Conservation (phyloP, 2,113 vertebrate genomes). For the Vidua chalybeata region DNA sequence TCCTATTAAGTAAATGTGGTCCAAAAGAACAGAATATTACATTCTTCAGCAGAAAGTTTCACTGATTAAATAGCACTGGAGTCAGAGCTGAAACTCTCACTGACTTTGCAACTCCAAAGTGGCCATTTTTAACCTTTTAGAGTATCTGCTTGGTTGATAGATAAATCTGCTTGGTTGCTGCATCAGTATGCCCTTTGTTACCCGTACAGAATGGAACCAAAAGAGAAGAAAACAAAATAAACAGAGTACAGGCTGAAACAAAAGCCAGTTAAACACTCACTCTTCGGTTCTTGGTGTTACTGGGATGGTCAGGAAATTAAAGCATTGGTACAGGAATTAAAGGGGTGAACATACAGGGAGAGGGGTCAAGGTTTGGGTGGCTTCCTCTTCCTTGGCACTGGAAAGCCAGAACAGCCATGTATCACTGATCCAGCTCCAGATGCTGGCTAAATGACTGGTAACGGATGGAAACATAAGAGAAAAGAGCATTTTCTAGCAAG, state of each 20-base stretch:
- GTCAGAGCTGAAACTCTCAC: background rate
- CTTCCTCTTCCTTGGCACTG: slow-evolving; percentile 22
- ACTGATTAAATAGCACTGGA: background rate
- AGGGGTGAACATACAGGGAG: background rate
- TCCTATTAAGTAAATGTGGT: background rate
- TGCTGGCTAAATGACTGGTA: background rate
- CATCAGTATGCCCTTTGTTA: background rate
- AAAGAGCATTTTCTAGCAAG: background rate
- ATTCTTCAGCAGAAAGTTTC: slow-evolving; percentile 8
- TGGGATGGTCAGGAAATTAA: slow-evolving; percentile 31
- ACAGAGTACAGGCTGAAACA: background rate
- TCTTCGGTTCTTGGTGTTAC: background rate
- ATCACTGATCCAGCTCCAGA: background rate
- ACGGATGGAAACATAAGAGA: background rate
- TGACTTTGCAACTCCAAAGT: background rate
- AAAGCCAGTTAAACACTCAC: slow-evolving; percentile 17
- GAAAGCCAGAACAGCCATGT: background rate
- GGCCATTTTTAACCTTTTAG: background rate
- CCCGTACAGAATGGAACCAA: background rate
- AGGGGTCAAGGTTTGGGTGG: background rate
- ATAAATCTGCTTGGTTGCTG: background rate
- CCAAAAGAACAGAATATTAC: slow-evolving; percentile 16
- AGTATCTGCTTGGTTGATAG: background rate
- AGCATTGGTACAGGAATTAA: slow-evolving; percentile 5
- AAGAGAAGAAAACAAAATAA: slow-evolving; percentile 33